phyloP scores from a whole-genome alignment of 2,797 vertebrate genomes.

The Micropoecilia bifurca region DNA sequence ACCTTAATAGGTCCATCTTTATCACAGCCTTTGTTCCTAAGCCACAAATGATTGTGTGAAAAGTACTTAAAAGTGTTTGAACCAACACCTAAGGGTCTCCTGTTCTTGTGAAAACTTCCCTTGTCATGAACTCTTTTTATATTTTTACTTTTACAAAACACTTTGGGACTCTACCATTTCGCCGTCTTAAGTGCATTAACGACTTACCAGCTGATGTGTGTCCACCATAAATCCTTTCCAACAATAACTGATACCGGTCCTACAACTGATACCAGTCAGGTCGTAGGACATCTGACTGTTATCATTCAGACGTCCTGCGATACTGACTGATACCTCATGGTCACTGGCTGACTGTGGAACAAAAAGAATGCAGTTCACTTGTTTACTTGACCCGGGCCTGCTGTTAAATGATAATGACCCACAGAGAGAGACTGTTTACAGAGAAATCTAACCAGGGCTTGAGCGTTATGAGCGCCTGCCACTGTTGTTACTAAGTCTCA shows the following conservation, averaged over 20 bases:
- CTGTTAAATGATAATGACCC: conserved; percentile 36
- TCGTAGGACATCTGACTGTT: no score
- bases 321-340: conserved; percentile 54
- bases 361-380: conserved; percentile 42
- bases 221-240: conserved; percentile 6
- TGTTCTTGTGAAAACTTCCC: conserved; percentile 46
- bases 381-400: conserved; percentile 56
- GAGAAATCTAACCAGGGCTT: conserved; percentile 38
- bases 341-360: conserved; percentile 32
- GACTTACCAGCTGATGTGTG: conserved; percentile 13
- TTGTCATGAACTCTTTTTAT: conserved; percentile 46
- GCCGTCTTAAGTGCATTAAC: conserved; percentile 17
- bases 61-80: background rate
- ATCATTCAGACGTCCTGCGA: background rate
- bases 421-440: conserved; percentile 45
- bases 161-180: conserved; percentile 56
- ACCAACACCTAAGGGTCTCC: background rate
- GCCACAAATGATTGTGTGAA: background rate
- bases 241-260: no score
- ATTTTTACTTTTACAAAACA: conserved; percentile 44
- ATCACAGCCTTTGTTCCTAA: background rate
- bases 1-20: conserved; percentile 4
- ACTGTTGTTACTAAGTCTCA: conserved; percentile 20
- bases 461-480: conserved; percentile 35
- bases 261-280: no score